A percentile compares a stretch with the other conserved stretches of the same genome.
Conservation (phyloP, 2,797 vertebrate species). For the Spondyliosoma cantharus region DNA sequence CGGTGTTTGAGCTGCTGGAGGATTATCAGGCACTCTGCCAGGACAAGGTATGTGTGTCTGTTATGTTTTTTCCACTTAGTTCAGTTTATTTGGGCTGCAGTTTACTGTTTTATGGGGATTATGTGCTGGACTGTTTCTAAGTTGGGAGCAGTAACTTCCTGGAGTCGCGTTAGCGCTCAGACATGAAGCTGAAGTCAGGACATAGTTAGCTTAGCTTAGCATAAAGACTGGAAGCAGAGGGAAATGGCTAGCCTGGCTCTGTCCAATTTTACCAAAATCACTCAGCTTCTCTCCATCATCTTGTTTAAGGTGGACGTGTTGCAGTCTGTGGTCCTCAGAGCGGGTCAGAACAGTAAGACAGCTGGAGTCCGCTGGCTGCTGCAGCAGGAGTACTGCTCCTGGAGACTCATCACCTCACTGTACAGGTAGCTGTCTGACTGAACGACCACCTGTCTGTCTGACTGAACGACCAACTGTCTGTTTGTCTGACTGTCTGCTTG, state of each 20-base stretch:
- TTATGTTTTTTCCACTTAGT: too few species aligned
- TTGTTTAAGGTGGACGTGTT: constrained; percentile 88
- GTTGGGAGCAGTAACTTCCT: background rate
- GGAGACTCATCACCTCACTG: constrained; percentile 93
- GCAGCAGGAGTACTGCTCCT: constrained; percentile 95
- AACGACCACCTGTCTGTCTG: background rate
- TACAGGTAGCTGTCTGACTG: constrained; percentile 88
- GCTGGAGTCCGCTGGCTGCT: constrained; percentile 96
- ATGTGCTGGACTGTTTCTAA: too few species aligned
- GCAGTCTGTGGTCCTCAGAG: constrained; percentile 91
- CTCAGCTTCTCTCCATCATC: background rate
- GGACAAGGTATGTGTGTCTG: constrained; percentile 75
- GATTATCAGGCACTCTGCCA: constrained; percentile 92
- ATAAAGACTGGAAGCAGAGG: background rate
- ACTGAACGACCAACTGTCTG: background rate
- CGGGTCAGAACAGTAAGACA: constrained; percentile 95
- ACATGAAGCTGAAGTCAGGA: background rate
- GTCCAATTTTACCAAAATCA: background rate
- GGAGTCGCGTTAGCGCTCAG: too few species aligned
- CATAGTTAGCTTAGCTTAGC: background rate
- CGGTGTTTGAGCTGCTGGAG: constrained; percentile 93
- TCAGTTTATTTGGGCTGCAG: too few species aligned
- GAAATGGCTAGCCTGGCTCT: background rate
- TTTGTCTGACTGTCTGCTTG: background rate
- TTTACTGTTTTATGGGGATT: too few species aligned